Evolutionary conservation across 2,888 invertebrate species (phyloP).

Genomic region (Tromatobia lineatoria): DNA sequence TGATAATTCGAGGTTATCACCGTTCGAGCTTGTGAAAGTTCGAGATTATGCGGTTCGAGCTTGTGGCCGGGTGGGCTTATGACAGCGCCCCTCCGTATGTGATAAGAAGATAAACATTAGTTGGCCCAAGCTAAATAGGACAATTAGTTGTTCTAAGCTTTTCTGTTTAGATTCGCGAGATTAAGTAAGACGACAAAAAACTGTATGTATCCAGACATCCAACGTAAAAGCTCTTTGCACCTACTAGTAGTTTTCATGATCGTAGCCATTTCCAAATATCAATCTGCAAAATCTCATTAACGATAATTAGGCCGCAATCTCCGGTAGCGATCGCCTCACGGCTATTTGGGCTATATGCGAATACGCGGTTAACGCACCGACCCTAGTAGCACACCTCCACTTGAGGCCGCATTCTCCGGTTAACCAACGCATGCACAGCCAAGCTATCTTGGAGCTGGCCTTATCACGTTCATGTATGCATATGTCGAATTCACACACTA

Average conservation of each 20-base stretch:
- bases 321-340: constrained; percentile 67
- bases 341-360: constrained; percentile 51
- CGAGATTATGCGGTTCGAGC: too few relatives aligned
- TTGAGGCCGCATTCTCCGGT: constrained; percentile 62
- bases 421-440: constrained; percentile 68
- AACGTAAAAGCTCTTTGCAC: constrained; percentile 5
- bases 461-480: constrained; percentile 19
- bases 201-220: not conserved
- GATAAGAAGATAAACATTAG: too few relatives aligned
- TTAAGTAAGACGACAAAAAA: not conserved
- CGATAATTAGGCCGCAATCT: constrained; percentile 79
- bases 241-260: constrained; percentile 31
- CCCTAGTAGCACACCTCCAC: constrained; percentile 56
- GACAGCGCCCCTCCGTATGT: too few relatives aligned
- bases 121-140: too few relatives aligned
- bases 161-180: not conserved
- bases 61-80: too few relatives aligned
- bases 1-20: too few relatives aligned
- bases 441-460: constrained; percentile 37
- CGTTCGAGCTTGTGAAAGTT: too few relatives aligned
- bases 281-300: constrained; percentile 78
- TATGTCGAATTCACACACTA: not conserved
- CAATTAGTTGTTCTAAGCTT: too few relatives aligned
- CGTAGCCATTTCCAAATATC: constrained; percentile 74
- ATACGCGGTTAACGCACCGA: constrained; percentile 69